Conservation (phyloP, 2,888 invertebrate genomes). For the Erpobdella octoculata region DNA sequence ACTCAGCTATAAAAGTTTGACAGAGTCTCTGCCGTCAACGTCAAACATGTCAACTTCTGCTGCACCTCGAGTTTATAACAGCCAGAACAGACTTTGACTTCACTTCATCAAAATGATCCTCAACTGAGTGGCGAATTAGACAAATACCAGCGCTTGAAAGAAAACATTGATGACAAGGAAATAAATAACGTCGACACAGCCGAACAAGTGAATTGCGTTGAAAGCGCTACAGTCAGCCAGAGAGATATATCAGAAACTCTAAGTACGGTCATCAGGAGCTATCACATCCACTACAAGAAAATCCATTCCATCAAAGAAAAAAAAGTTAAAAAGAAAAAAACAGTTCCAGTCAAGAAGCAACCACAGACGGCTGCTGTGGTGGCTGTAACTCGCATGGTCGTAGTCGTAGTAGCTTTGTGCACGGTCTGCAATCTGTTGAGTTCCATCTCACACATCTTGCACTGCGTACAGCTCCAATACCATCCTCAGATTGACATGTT, state of each 20-base stretch:
- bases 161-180: background rate
- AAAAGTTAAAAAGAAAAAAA: no score
- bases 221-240: background rate
- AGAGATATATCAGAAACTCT: background rate
- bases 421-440: slow-evolving; percentile 25
- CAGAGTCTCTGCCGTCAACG: background rate
- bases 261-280: background rate
- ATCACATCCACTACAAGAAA: background rate
- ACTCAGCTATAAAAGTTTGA: background rate
- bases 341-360: background rate
- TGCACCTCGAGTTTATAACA: background rate
- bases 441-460: slow-evolving; percentile 4
- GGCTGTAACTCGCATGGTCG: slow-evolving; percentile 28
- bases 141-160: no score
- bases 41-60: background rate
- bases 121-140: no score
- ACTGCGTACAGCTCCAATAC: slow-evolving; percentile 20
- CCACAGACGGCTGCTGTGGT: background rate
- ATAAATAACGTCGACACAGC: background rate
- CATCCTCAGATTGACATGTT: background rate
- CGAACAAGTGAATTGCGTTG: background rate
- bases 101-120: background rate
- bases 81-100: background rate
- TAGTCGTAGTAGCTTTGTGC: slow-evolving; percentile 29
- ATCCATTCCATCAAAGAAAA: no score